These are phyloP conservation scores for Myotis myotis DNA, from an alignment of 2,797 vertebrate genomes.

Conservation along the genomic window DNA sequence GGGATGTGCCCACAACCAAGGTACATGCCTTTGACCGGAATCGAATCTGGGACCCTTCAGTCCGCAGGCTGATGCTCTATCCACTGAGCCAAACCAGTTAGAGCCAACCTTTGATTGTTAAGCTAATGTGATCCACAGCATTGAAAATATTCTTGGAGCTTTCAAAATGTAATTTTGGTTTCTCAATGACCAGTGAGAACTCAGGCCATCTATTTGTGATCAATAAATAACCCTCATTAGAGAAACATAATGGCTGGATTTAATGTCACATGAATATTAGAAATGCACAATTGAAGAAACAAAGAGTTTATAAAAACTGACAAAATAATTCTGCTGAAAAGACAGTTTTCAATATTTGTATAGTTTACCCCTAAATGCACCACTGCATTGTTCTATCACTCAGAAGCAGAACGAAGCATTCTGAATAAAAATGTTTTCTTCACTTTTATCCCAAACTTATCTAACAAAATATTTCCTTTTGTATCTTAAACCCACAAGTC, in stretches of 20 bases:
- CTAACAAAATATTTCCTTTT: background rate
- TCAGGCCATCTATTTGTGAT: background rate
- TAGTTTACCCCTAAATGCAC: background rate
- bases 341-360: background rate
- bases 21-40: too few species aligned
- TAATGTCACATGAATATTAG: background rate
- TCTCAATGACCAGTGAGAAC: background rate
- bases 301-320: background rate
- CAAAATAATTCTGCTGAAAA: background rate
- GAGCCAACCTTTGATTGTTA: constrained; percentile 11
- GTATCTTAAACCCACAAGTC: background rate
- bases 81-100: too few species aligned
- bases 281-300: background rate
- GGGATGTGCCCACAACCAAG: too few species aligned
- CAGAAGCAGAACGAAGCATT: background rate
- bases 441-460: background rate
- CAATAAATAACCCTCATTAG: constrained; percentile 22
- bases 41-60: too few species aligned
- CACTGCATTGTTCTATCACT: background rate
- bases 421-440: background rate
- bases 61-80: too few species aligned
- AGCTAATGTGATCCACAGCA: background rate
- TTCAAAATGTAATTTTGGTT: background rate
- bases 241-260: background rate
- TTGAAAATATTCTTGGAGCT: background rate